Evolutionary conservation across 2,888 invertebrate genomes (phyloP).

Genomic region (Diabrotica balteata): DNA sequence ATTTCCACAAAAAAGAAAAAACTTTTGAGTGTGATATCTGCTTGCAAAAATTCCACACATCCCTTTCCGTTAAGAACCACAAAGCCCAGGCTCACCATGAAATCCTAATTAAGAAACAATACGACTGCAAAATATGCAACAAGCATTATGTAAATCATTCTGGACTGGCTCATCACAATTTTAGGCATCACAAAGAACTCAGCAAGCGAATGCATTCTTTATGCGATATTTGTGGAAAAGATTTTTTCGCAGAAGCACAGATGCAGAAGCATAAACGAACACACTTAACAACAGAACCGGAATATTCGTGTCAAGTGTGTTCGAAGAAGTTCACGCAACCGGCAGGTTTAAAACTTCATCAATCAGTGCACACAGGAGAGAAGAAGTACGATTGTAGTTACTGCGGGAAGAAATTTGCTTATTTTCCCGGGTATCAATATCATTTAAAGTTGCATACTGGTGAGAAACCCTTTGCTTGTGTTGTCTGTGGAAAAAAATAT

Average conservation of each 20-base stretch:
- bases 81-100: background rate
- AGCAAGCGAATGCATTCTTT: constrained; percentile 47
- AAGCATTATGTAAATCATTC: constrained; percentile 54
- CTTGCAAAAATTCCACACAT: background rate
- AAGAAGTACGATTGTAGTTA: too few relatives aligned
- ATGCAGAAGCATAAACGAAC: constrained; percentile 26
- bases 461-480: too few relatives aligned
- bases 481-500: too few relatives aligned
- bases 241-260: constrained; percentile 47
- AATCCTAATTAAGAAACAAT: constrained; percentile 40
- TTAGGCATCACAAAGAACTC: constrained; percentile 43
- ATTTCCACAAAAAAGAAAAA: background rate
- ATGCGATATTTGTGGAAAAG: constrained; percentile 66
- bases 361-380: too few relatives aligned
- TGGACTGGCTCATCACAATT: constrained; percentile 51
- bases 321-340: too few relatives aligned
- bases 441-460: too few relatives aligned
- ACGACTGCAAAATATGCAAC: constrained; percentile 55
- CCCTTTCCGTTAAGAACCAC: background rate
- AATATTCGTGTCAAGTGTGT: too few relatives aligned
- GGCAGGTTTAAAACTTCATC: too few relatives aligned
- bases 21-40: background rate
- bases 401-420: too few relatives aligned
- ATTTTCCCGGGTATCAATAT: too few relatives aligned
- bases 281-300: too few relatives aligned